Base-by-base conservation (phyloP, 2,888 invertebrate genomes). In the Eilema sororculum region DNA sequence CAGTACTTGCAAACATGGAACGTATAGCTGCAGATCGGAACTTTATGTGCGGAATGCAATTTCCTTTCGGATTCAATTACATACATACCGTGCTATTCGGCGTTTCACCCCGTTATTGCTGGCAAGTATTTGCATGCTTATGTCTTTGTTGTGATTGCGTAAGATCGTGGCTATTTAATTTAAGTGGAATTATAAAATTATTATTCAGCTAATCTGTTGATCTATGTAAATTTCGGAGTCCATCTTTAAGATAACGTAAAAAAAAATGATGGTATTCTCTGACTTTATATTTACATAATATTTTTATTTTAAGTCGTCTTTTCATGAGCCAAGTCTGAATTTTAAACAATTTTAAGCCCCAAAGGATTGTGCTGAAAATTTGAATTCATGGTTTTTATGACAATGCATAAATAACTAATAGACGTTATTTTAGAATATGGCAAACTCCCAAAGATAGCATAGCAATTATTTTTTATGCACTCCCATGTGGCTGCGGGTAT, bases 1-100 rank as follows among this genome's bases (percentile, higher is more conserved):
- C 68, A 75, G 74, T 75, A 67, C 72, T 81, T 76, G 77, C 80
- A 81, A 84, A 85, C 82, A 84, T 77, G 82, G 62, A 69, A 73
- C 72, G 72, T 74, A 73, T 72, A 78, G 69, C 73, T 80, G 71
- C 67, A 81, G 81, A 82, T 82, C 81, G 84, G 84, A 86, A 87
- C 84, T 87, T 85, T 81, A 87, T 86, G 86, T 85, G 84, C 75
- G 87, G 87, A 89, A 91, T 91, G 90, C 89, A 90, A 91, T 90
- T 91, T 89, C 90, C 89, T 81, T 84, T 83, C 78, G 78, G 81
- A 89, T 91, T 90, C 90, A 90, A 91, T 91, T 90, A 91, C 87
- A 87, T 80, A 82, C 84, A 82, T 85, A 83, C 83, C 83, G 78
- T 78, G 80, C 85, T 79, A 84, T 86, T 85, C 84, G 86, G 86